Evolutionary conservation across 2,797 vertebrate species (phyloP).

Genomic region (Pipistrellus kuhlii): DNA sequence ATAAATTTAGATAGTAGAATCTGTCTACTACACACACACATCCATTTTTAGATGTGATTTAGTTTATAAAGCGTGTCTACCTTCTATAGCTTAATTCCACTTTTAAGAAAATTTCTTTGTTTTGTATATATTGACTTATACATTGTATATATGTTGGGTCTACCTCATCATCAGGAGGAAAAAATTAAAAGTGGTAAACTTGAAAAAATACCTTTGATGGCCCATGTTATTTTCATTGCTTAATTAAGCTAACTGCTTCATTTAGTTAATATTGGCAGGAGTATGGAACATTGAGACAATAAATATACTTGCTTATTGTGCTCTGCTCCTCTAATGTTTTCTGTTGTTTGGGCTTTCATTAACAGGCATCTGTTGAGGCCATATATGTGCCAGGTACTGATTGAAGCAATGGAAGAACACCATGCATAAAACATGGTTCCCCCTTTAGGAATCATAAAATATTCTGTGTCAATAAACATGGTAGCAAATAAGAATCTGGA

Average conservation of each 20-base stretch:
- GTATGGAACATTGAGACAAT: not conserved
- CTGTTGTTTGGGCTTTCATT: not conserved
- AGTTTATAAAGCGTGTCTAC: not conserved
- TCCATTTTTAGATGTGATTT: not conserved
- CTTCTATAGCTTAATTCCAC: conserved; percentile 22
- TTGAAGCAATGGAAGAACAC: not conserved
- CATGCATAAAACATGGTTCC: not conserved
- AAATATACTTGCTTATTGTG: not conserved
- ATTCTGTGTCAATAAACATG: not conserved
- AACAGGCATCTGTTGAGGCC: not conserved
- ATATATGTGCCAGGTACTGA: not conserved
- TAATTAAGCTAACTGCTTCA: not conserved
- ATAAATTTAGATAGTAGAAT: conserved; percentile 14
- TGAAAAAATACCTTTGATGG: conserved; percentile 41
- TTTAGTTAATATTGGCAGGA: not conserved
- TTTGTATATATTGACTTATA: not conserved
- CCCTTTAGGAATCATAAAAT: not conserved
- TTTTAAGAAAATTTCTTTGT: not conserved
- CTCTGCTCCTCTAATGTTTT: not conserved
- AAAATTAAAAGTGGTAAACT: conserved; percentile 10
- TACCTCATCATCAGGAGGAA: not conserved
- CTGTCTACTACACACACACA: not conserved
- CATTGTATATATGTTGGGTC: not conserved
- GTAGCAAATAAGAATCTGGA: conserved; percentile 2
- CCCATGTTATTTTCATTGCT: not conserved